A percentile compares a stretch with the other conserved stretches of the same genome.
These are phyloP conservation scores for Chrysodeixis includens DNA, from an alignment of 2,888 invertebrate species.

Conservation along the genomic window DNA sequence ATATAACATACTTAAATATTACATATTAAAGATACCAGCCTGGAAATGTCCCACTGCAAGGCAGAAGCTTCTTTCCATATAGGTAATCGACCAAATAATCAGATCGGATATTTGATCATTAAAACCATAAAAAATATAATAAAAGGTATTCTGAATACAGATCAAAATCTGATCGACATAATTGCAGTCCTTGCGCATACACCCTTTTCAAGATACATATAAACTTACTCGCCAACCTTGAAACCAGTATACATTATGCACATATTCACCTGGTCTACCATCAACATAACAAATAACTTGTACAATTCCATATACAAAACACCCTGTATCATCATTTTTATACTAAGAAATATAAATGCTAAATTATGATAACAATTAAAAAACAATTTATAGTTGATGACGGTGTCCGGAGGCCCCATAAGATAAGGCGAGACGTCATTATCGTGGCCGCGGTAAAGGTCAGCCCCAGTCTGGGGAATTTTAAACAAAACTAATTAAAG, in stretches of 20 bases:
- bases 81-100: no score
- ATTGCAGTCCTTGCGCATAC: not conserved
- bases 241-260: not conserved
- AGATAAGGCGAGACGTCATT: conserved; percentile 1
- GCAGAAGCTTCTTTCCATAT: no score
- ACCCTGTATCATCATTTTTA: not conserved
- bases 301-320: not conserved
- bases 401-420: not conserved
- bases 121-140: no score
- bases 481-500: not conserved
- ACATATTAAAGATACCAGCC: no score
- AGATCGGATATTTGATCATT: no score
- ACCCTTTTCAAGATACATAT: not conserved
- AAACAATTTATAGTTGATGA: not conserved
- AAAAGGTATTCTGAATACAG: not conserved
- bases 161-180: not conserved
- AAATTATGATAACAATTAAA: not conserved
- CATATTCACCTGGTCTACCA: not conserved
- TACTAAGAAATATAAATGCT: not conserved
- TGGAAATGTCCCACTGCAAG: no score
- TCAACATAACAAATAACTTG: no score
- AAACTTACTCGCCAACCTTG: no score
- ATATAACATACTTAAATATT: not conserved
- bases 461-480: not conserved
- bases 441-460: conserved; percentile 6